These are phyloP conservation scores for Datnioides undecimradiatus DNA, from an alignment of 2,113 vertebrate genomes.

Conservation along the genomic window DNA sequence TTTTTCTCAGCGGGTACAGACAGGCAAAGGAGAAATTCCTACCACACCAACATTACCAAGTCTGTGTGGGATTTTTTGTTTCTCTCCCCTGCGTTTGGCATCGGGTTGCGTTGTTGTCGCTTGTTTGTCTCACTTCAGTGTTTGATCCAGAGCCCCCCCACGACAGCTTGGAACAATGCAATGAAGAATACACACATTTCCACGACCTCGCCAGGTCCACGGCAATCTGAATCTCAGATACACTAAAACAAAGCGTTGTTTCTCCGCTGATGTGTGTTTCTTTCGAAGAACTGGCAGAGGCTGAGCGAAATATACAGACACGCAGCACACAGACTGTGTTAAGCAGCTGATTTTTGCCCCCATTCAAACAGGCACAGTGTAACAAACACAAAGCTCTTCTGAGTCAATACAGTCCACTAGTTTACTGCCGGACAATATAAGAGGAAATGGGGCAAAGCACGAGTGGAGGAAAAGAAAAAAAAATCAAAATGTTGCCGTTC, in stretches of 20 bases:
- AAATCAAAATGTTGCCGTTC: conserved; percentile 23
- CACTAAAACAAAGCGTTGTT: background rate
- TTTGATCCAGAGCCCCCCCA: conserved; percentile 54
- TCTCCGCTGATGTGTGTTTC: background rate
- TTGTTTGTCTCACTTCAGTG: conserved; percentile 77
- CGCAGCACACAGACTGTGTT: conserved; percentile 9
- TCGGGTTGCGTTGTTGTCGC: conserved; percentile 58
- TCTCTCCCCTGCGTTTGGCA: conserved; percentile 38
- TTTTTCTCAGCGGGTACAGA: conserved; percentile 12
- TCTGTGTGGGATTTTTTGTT: conserved; percentile 38
- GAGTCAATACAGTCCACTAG: background rate
- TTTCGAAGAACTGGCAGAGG: conserved; percentile 41
- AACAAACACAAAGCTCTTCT: conserved; percentile 27
- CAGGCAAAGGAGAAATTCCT: conserved; percentile 43
- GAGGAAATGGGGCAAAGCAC: background rate
- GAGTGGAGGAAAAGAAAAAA: background rate
- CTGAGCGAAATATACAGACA: conserved; percentile 6
- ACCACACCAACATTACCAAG: conserved; percentile 45
- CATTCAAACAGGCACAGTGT: conserved; percentile 46
- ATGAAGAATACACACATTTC: conserved; percentile 42
- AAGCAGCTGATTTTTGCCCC: conserved; percentile 26
- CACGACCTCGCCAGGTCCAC: conserved; percentile 37
- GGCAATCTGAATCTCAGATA: background rate
- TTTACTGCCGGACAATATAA: background rate
- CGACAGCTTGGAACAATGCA: conserved; percentile 76